These are phyloP conservation scores for Craniophora ligustri DNA, from an alignment of 2,888 invertebrate species.

Conservation along the genomic window DNA sequence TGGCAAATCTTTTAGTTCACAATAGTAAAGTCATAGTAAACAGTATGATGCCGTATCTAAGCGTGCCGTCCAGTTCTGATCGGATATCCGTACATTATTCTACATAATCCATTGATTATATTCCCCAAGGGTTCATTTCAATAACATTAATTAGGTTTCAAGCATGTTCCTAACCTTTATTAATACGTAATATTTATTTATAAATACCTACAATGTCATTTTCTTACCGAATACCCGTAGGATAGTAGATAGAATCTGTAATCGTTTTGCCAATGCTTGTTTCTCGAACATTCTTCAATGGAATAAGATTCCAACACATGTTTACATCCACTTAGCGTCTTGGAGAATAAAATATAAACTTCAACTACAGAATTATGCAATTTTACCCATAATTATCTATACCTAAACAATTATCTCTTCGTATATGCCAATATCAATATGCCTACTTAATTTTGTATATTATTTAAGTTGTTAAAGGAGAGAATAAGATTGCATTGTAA, in stretches of 20 bases:
- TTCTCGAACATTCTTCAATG: conserved; percentile 57
- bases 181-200: conserved; percentile 72
- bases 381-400: conserved; percentile 26
- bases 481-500: conserved; percentile 87
- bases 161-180: conserved; percentile 75
- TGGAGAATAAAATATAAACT: conserved; percentile 33
- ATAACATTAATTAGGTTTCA: conserved; percentile 52
- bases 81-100: conserved; percentile 56
- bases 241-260: conserved; percentile 55
- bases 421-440: conserved; percentile 43
- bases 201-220: conserved; percentile 57
- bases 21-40: conserved; percentile 49
- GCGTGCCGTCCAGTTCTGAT: conserved; percentile 78
- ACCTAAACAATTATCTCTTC: conserved; percentile 32
- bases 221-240: conserved; percentile 57
- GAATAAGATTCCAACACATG: conserved; percentile 75
- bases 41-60: conserved; percentile 61
- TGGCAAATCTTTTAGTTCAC: conserved; percentile 47
- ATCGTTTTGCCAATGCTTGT: conserved; percentile 57
- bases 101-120: conserved; percentile 34
- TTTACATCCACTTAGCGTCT: conserved; percentile 37
- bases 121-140: conserved; percentile 48
- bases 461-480: conserved; percentile 85
- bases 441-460: conserved; percentile 62
- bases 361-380: conserved; percentile 40